Conservation (phyloP, 2,888 invertebrate genomes). For the Microctonus brassicae region DNA sequence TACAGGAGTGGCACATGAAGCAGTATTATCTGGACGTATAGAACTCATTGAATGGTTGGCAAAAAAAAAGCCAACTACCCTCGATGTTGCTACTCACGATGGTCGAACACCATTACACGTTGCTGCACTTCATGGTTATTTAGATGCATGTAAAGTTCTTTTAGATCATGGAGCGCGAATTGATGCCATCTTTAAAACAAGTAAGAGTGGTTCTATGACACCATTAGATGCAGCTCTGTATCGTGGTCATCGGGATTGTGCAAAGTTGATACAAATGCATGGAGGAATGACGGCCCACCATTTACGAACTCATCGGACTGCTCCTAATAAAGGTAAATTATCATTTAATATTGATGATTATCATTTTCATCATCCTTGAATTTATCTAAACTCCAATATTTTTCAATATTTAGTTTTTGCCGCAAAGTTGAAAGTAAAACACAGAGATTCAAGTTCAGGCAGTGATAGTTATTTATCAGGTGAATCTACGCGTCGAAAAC, state of each 20-base stretch:
- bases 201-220: slow-evolving; percentile 87
- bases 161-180: slow-evolving; percentile 88
- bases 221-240: slow-evolving; percentile 92
- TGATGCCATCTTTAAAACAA: slow-evolving; percentile 86
- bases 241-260: slow-evolving; percentile 89
- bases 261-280: slow-evolving; percentile 91
- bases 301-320: slow-evolving; percentile 52
- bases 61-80: slow-evolving; percentile 84
- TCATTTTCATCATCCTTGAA: too few relatives aligned
- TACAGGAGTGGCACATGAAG: slow-evolving; percentile 96
- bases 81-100: slow-evolving; percentile 91
- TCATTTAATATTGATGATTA: too few relatives aligned
- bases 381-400: background rate
- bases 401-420: slow-evolving; percentile 55
- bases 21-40: slow-evolving; percentile 90
- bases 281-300: slow-evolving; percentile 84
- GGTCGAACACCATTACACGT: slow-evolving; percentile 94
- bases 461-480: slow-evolving; percentile 49
- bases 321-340: slow-evolving; percentile 57
- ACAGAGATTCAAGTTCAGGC: slow-evolving; percentile 58
- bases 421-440: slow-evolving; percentile 62
- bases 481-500: slow-evolving; percentile 48
- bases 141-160: slow-evolving; percentile 91
- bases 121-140: slow-evolving; percentile 92
- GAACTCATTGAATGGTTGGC: slow-evolving; percentile 92